Evolutionary conservation across 2,797 vertebrate genomes (phyloP).

Genomic region (Sphenodon punctatus): DNA sequence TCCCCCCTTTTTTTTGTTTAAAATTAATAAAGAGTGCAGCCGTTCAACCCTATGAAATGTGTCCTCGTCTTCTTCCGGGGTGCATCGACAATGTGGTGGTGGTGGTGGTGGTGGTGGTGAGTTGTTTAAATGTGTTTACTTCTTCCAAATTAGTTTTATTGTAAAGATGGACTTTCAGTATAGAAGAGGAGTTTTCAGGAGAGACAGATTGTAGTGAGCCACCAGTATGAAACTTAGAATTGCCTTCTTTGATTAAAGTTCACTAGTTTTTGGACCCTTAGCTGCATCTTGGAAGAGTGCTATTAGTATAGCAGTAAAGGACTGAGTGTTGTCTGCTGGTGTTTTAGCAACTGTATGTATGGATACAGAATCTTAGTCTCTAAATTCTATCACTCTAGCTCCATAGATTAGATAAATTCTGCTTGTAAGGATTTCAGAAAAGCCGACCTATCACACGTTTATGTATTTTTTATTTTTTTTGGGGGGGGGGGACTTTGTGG

Average conservation of each 20-base stretch:
- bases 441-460: neutral
- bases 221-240: neutral
- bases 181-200: too few species aligned
- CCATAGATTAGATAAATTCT: neutral
- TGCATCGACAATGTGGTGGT: too few species aligned
- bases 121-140: neutral
- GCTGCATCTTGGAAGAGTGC: neutral
- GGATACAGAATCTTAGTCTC: neutral
- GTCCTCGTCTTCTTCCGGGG: too few species aligned
- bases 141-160: neutral
- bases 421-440: neutral
- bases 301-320: neutral
- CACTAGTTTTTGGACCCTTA: neutral
- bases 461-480: neutral
- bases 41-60: too few species aligned
- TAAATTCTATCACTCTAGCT: neutral
- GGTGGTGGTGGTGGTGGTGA: too few species aligned
- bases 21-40: too few species aligned
- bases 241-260: neutral
- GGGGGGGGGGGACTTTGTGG: too few species aligned
- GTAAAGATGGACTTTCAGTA: neutral
- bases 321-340: neutral
- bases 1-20: too few species aligned
- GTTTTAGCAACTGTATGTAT: neutral
- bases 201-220: neutral